Conservation (phyloP, 1,140 invertebrate genomes). For the Tetranychus urticae region DNA sequence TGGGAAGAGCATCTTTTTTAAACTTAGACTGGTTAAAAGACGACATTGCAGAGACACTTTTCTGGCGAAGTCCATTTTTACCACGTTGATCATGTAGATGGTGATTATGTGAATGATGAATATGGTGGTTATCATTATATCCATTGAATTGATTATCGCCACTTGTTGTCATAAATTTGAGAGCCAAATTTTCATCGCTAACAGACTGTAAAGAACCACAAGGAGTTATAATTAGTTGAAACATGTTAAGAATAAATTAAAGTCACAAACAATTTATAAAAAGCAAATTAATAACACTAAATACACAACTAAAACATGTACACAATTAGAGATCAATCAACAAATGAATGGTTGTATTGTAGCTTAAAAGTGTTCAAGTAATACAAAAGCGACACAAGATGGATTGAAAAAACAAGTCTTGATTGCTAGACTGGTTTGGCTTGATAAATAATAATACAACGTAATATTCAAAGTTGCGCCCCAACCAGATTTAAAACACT, state of each 20-base stretch:
- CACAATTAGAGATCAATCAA: too few relatives aligned
- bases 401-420: too few relatives aligned
- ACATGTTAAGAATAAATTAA: neutral
- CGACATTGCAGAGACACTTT: neutral
- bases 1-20: neutral
- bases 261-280: too few relatives aligned
- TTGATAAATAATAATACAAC: neutral
- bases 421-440: too few relatives aligned
- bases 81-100: neutral
- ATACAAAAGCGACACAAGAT: neutral
- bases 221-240: neutral
- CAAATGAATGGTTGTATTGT: too few relatives aligned
- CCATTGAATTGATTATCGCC: neutral
- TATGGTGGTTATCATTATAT: too few relatives aligned
- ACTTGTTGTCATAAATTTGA: neutral
- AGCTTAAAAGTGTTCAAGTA: neutral
- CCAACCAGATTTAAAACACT: too few relatives aligned
- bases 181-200: slow-evolving; percentile 6
- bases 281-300: too few relatives aligned
- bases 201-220: slow-evolving; percentile 1
- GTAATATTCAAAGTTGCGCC: too few relatives aligned
- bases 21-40: neutral
- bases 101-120: too few relatives aligned
- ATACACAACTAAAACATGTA: too few relatives aligned
- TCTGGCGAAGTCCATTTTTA: neutral